Evolutionary conservation across 2,888 invertebrate species (phyloP).

Genomic region (Hartigia nigra): DNA sequence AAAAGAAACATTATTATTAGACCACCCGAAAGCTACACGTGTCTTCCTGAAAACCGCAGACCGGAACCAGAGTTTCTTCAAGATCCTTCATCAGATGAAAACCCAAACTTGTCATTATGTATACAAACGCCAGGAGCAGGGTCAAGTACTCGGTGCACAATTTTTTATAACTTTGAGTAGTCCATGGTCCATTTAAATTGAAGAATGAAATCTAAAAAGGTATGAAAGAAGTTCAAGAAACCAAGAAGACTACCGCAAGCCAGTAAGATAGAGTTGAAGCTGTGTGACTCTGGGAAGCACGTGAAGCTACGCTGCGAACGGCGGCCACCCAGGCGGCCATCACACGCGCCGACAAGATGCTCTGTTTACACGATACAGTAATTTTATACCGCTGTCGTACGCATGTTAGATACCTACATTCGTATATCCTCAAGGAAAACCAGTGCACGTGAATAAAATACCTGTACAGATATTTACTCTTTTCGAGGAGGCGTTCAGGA

Average conservation of each 20-base stretch:
- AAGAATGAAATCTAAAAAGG: background rate
- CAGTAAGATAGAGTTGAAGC: conserved; percentile 1
- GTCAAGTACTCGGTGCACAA: background rate
- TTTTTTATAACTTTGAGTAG: background rate
- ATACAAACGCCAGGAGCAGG: background rate
- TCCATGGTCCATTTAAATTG: background rate
- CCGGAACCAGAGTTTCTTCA: conserved; percentile 40
- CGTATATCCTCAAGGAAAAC: background rate
- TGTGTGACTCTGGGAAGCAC: conserved; percentile 53
- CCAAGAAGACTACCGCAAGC: background rate
- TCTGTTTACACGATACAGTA: conserved; percentile 61
- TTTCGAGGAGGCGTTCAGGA: background rate
- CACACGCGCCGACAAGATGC: conserved; percentile 60
- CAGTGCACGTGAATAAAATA: background rate
- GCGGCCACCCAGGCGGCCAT: conserved; percentile 61
- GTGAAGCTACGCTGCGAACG: conserved; percentile 43
- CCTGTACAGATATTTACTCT: background rate
- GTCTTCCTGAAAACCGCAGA: conserved; percentile 48
- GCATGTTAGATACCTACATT: conserved; percentile 21
- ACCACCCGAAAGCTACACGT: conserved; percentile 46
- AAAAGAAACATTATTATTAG: conserved; percentile 13
- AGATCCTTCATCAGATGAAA: background rate
- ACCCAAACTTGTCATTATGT: background rate
- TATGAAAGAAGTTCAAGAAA: background rate
- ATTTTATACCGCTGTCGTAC: conserved; percentile 61